phyloP scores from a whole-genome alignment of 2,888 invertebrate species.

The Nebria brevicollis region DNA sequence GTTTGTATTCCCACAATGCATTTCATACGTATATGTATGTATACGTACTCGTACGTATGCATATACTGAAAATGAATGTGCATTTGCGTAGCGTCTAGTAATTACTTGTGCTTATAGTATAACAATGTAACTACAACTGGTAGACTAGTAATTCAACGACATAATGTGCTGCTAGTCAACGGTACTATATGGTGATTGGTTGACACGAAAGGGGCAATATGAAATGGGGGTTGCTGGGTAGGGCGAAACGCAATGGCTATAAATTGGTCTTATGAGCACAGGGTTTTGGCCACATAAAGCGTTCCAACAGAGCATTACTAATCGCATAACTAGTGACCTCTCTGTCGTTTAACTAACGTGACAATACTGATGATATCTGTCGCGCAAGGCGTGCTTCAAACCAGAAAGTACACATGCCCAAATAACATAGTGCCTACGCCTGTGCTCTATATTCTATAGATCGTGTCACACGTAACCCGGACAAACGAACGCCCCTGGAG shows the following conservation, averaged over 20 bases:
- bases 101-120: background rate
- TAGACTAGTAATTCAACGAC: conserved; percentile 3
- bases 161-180: conserved; percentile 9
- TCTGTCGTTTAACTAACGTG: background rate
- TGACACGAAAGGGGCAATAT: background rate
- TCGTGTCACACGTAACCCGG: background rate
- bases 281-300: conserved; percentile 10
- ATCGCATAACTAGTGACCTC: conserved; percentile 13
- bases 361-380: too few relatives aligned
- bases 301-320: conserved; percentile 11
- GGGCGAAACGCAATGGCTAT: conserved; percentile 1
- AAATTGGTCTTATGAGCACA: conserved; percentile 14
- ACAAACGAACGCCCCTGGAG: conserved; percentile 16
- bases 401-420: too few relatives aligned
- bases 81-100: background rate
- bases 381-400: too few relatives aligned
- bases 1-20: background rate
- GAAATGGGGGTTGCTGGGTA: background rate
- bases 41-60: background rate
- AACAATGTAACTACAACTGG: background rate
- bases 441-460: too few relatives aligned
- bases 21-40: background rate
- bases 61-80: background rate
- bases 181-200: background rate
- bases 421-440: too few relatives aligned